Percentiles rank a stretch among this genome's conserved stretches.
These are phyloP conservation scores for Cosmopolites sordidus DNA, from an alignment of 2,888 invertebrate species.

Conservation along the genomic window DNA sequence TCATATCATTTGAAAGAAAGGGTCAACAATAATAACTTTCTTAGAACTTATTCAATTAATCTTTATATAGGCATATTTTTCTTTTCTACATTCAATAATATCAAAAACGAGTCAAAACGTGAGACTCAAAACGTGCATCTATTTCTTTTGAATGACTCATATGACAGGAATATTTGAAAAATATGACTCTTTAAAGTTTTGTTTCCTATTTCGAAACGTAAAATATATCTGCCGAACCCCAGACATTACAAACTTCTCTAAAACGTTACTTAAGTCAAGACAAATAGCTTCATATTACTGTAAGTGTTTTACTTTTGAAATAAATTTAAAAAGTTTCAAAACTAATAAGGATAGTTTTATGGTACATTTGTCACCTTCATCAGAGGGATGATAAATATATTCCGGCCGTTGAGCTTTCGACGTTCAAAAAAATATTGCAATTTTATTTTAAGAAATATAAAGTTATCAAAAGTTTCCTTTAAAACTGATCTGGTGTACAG, in stretches of 20 bases:
- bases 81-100: too few species aligned
- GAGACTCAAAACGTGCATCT: too few species aligned
- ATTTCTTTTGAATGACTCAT: too few species aligned
- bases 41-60: too few species aligned
- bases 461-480: constrained; percentile 21
- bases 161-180: too few species aligned
- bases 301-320: constrained; percentile 7
- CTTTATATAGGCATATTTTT: too few species aligned
- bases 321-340: constrained; percentile 24
- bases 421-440: constrained; percentile 17
- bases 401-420: constrained; percentile 16
- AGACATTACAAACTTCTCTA: neutral
- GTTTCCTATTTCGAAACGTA: too few species aligned
- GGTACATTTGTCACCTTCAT: constrained; percentile 24
- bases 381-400: constrained; percentile 15
- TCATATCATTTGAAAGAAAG: too few species aligned
- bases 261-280: neutral
- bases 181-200: too few species aligned
- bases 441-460: constrained; percentile 25
- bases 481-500: too few species aligned
- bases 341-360: constrained; percentile 26
- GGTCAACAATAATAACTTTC: too few species aligned
- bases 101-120: too few species aligned
- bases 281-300: neutral
- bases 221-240: neutral